These are phyloP conservation scores for Salticus scenicus DNA, from an alignment of 2,888 invertebrate species.

Conservation along the genomic window DNA sequence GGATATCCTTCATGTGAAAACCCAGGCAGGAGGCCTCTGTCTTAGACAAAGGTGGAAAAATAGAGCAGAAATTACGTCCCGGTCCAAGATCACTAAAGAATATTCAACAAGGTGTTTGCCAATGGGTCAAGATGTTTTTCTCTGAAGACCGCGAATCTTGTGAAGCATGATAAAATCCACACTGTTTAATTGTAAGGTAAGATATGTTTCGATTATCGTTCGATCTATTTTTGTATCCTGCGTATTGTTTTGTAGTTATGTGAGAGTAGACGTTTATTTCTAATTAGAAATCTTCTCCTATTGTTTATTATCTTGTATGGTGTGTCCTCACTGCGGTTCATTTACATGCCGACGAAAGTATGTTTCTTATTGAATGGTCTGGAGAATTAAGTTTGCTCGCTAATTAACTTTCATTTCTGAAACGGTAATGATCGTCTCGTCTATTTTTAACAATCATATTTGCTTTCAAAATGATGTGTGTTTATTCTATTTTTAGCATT, in stretches of 20 bases:
- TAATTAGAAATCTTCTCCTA: too few species aligned
- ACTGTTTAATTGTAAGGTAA: slow-evolving; percentile 27
- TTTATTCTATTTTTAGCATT: too few species aligned
- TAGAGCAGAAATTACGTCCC: slow-evolving; percentile 40
- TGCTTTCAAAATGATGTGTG: too few species aligned
- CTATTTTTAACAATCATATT: too few species aligned
- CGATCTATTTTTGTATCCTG: slow-evolving; percentile 2
- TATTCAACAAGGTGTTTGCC: slow-evolving; percentile 1
- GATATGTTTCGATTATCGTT: slow-evolving; percentile 10
- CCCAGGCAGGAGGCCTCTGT: slow-evolving; percentile 8
- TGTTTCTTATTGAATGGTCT: too few species aligned
- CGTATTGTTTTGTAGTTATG: neutral
- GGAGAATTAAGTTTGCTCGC: too few species aligned
- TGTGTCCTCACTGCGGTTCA: too few species aligned
- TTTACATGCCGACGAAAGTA: too few species aligned
- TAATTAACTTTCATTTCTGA: too few species aligned
- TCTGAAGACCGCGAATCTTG: neutral
- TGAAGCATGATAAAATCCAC: slow-evolving; percentile 10
- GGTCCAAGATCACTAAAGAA: neutral
- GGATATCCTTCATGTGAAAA: slow-evolving; percentile 22
- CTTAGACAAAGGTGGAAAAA: slow-evolving; percentile 26
- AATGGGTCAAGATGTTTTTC: neutral
- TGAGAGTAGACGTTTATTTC: too few species aligned
- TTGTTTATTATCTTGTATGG: too few species aligned
- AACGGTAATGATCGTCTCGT: too few species aligned